Evolutionary conservation across 2,113 vertebrate genomes (phyloP).

Genomic region (Melanerpes formicivorus): DNA sequence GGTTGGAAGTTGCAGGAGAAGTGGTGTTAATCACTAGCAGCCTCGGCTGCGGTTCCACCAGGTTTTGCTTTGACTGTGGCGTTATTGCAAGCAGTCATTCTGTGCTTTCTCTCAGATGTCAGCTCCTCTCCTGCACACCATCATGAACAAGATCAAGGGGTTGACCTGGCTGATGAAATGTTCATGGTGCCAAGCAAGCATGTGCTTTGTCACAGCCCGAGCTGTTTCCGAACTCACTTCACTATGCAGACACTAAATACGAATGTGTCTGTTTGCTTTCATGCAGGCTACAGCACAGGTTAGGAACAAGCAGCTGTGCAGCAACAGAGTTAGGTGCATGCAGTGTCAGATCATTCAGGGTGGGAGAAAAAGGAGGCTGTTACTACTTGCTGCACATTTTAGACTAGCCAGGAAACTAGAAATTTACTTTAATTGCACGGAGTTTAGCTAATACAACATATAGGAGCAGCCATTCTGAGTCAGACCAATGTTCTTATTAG

Average conservation of each 20-base stretch:
- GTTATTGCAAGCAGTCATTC: background rate
- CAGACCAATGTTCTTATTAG: background rate
- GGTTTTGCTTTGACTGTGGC: background rate
- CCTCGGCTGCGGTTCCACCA: rapidly evolving
- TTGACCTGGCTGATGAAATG: background rate
- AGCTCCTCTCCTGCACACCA: background rate
- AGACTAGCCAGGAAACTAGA: slow-evolving; percentile 15
- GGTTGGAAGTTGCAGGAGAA: background rate
- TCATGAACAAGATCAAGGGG: background rate
- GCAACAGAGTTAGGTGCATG: background rate
- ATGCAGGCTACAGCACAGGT: background rate
- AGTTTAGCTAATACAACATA: background rate
- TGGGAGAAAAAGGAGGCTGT: background rate
- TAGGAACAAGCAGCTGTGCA: background rate
- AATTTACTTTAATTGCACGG: slow-evolving; percentile 6
- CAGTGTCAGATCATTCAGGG: background rate
- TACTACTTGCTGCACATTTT: background rate
- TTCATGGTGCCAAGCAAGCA: background rate
- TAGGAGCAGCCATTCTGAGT: background rate
- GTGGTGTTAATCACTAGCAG: background rate
- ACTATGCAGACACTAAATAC: background rate
- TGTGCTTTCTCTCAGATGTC: background rate
- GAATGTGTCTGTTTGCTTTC: background rate
- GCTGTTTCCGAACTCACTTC: background rate
- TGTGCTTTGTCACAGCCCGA: rapidly evolving